phyloP scores from a whole-genome alignment of 2,113 vertebrate species.

The Gambusia affinis region DNA sequence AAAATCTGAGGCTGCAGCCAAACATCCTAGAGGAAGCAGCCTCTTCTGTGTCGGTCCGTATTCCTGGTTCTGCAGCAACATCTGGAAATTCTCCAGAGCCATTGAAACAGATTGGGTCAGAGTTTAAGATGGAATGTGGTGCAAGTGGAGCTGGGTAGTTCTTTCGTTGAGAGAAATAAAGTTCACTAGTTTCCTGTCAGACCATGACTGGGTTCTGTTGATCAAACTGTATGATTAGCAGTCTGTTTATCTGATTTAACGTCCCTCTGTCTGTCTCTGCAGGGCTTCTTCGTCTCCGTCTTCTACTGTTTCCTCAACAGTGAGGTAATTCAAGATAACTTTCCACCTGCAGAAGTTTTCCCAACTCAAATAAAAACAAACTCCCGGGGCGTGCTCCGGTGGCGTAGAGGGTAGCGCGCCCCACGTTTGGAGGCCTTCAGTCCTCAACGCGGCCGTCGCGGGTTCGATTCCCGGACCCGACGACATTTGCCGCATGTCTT shows the following conservation, averaged over 20 bases:
- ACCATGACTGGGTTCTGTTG: not conserved
- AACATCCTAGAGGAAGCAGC: not conserved
- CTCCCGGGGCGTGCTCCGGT: no score
- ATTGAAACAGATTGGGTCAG: not conserved
- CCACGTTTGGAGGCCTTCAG: no score
- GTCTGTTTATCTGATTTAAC: not conserved
- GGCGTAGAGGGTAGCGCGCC: no score
- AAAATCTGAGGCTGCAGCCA: not conserved
- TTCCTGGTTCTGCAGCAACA: not conserved
- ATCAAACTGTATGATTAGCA: not conserved
- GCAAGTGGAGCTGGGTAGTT: not conserved
- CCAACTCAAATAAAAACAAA: not conserved
- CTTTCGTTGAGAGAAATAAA: not conserved
- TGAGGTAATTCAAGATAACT: slow-evolving; percentile 31
- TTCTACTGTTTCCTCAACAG: slow-evolving; percentile 65
- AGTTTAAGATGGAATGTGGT: not conserved
- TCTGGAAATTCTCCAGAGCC: not conserved
- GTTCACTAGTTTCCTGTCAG: not conserved
- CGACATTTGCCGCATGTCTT: no score
- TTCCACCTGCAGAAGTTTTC: not conserved
- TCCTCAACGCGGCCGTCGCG: no score
- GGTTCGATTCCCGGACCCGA: no score
- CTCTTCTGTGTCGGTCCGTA: not conserved
- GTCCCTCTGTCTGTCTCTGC: slow-evolving; percentile 10
- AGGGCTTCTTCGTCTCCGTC: slow-evolving; percentile 62